phyloP scores from a whole-genome alignment of 1,140 invertebrate species.

The Scaptomyza montana region DNA sequence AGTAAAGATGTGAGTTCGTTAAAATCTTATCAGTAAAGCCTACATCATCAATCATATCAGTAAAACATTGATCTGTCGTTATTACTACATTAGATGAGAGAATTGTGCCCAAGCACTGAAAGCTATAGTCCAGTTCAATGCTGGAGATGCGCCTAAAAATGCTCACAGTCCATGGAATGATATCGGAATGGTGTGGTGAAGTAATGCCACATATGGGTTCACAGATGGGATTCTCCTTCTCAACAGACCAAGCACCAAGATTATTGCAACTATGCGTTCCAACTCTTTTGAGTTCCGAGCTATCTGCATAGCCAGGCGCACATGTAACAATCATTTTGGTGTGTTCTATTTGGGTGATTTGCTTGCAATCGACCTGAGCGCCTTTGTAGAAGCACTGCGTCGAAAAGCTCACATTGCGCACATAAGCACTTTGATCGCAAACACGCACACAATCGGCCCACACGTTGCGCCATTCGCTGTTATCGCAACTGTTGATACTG shows the following conservation, averaged over 20 bases:
- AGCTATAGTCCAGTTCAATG: not conserved
- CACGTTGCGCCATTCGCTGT: conserved; percentile 1
- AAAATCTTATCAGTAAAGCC: not conserved
- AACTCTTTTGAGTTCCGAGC: not conserved
- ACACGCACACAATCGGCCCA: conserved; percentile 1
- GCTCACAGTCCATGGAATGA: conserved; percentile 50
- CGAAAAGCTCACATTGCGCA: not conserved
- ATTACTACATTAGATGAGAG: not conserved
- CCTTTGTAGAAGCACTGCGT: conserved; percentile 7
- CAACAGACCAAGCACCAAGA: conserved; percentile 5
- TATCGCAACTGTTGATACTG: conserved; percentile 23
- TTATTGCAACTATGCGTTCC: conserved; percentile 11
- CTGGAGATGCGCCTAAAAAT: conserved; percentile 21
- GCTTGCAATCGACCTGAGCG: conserved; percentile 18
- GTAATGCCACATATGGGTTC: conserved; percentile 23
- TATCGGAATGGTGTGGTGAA: not conserved
- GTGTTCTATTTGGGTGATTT: not conserved
- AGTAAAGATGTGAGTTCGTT: not conserved
- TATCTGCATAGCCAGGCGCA: conserved; percentile 16
- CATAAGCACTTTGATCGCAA: not conserved
- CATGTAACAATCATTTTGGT: conserved; percentile 36
- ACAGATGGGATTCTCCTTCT: conserved; percentile 9
- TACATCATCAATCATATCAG: too few relatives aligned
- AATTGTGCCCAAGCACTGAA: conserved; percentile 49
- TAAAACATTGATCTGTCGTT: not conserved